A percentile compares a stretch with the other conserved stretches of the same genome.
These are phyloP conservation scores for Lamellibrachia satsuma DNA, from an alignment of 2,888 invertebrate genomes.

Conservation along the genomic window DNA sequence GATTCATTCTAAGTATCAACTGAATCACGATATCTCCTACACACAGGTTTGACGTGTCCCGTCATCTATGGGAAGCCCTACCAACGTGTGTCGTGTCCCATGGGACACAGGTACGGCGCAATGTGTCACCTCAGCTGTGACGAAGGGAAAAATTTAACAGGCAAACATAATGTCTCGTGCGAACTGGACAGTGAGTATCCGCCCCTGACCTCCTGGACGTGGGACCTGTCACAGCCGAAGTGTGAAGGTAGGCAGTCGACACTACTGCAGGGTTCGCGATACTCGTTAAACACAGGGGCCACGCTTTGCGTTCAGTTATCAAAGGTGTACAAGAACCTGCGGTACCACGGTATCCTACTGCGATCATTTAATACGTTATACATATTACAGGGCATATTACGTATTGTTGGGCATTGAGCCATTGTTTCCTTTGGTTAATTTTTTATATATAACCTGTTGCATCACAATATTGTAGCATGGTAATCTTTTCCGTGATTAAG, in stretches of 20 bases:
- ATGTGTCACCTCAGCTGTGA: conserved; percentile 17
- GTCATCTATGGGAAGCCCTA: background rate
- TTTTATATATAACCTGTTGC: too few species aligned
- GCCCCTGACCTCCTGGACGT: background rate
- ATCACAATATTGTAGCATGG: too few species aligned
- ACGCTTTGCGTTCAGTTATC: too few species aligned
- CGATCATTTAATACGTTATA: too few species aligned
- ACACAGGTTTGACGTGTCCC: background rate
- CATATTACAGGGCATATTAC: too few species aligned
- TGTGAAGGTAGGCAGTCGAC: conserved; percentile 8
- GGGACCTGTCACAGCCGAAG: background rate
- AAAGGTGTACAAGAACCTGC: too few species aligned
- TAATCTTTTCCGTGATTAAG: too few species aligned
- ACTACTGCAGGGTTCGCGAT: background rate
- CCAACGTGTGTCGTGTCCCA: conserved; percentile 1
- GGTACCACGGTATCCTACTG: too few species aligned
- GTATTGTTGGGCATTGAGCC: too few species aligned
- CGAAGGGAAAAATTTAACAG: background rate
- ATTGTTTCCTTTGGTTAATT: too few species aligned
- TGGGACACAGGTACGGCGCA: background rate
- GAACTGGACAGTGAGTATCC: background rate
- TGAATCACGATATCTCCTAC: background rate
- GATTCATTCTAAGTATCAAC: too few species aligned
- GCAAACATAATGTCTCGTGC: background rate
- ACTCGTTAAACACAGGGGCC: too few species aligned